phyloP scores from a whole-genome alignment of 1,140 invertebrate species.

The Drosophila watanabei region DNA sequence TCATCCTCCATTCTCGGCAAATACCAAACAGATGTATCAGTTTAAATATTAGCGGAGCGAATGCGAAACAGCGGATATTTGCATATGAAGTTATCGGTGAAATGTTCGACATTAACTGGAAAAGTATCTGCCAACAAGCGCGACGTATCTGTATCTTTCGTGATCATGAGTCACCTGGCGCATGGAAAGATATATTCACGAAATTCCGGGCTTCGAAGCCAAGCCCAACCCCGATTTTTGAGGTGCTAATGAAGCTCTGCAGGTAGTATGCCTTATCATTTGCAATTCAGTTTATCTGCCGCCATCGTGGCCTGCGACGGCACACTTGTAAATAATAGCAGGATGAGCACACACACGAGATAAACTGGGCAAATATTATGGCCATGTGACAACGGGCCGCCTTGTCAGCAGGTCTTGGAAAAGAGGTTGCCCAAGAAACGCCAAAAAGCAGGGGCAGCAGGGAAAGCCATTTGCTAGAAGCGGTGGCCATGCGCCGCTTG shows the following conservation, averaged over 20 bases:
- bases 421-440: constrained; percentile 23
- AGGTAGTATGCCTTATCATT: constrained; percentile 22
- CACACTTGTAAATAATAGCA: constrained; percentile 72
- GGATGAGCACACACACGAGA: constrained; percentile 58
- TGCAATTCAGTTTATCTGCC: constrained; percentile 51
- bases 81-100: constrained; percentile 54
- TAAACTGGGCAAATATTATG: constrained; percentile 68
- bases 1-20: constrained; percentile 12
- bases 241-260: constrained; percentile 37
- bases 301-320: constrained; percentile 44
- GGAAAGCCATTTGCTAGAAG: constrained; percentile 26
- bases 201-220: not conserved
- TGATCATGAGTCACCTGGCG: constrained; percentile 61
- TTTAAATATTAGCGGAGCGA: constrained; percentile 24
- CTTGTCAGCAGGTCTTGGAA: constrained; percentile 58
- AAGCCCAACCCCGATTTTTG: constrained; percentile 22
- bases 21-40: constrained; percentile 44
- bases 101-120: constrained; percentile 48
- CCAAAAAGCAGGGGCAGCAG: constrained; percentile 25
- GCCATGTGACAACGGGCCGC: constrained; percentile 61
- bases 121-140: constrained; percentile 41
- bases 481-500: constrained; percentile 61
- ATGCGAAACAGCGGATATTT: constrained; percentile 39
- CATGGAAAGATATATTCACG: constrained; percentile 17
- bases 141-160: constrained; percentile 34